These are phyloP conservation scores for Galerucella calmariensis DNA, from an alignment of 2,888 invertebrate genomes.

Conservation along the genomic window DNA sequence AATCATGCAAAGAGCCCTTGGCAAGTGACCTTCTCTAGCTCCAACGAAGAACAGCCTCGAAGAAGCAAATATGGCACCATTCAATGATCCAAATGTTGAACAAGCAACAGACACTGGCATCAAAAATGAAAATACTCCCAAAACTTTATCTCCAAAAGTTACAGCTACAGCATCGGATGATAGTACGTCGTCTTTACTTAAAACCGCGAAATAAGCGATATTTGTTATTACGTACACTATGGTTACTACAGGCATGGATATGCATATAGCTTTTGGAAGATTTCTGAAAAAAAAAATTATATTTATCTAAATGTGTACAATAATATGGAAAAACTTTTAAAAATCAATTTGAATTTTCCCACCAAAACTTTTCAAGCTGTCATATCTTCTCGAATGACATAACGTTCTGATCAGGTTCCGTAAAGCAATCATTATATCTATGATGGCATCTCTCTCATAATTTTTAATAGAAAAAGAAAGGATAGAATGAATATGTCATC, in stretches of 20 bases:
- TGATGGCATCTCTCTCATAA: no score
- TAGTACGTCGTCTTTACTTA: constrained; percentile 84
- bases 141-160: constrained; percentile 85
- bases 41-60: constrained; percentile 93
- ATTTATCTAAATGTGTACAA: no score
- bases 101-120: constrained; percentile 94
- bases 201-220: constrained; percentile 87
- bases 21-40: constrained; percentile 91
- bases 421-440: no score
- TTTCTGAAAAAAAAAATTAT: constrained; percentile 75
- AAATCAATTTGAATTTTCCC: no score
- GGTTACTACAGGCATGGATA: constrained; percentile 90
- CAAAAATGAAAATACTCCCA: constrained; percentile 82
- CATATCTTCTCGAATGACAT: no score
- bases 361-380: no score
- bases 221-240: constrained; percentile 89
- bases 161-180: constrained; percentile 97
- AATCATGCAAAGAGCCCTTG: constrained; percentile 82
- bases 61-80: constrained; percentile 95
- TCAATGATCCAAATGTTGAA: constrained; percentile 91
- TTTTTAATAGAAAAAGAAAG: no score
- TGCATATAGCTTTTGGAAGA: constrained; percentile 92
- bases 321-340: constrained; percentile 23
- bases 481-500: no score
- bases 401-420: no score